phyloP scores from a whole-genome alignment of 2,113 vertebrate genomes.

The Anguilla japonica region DNA sequence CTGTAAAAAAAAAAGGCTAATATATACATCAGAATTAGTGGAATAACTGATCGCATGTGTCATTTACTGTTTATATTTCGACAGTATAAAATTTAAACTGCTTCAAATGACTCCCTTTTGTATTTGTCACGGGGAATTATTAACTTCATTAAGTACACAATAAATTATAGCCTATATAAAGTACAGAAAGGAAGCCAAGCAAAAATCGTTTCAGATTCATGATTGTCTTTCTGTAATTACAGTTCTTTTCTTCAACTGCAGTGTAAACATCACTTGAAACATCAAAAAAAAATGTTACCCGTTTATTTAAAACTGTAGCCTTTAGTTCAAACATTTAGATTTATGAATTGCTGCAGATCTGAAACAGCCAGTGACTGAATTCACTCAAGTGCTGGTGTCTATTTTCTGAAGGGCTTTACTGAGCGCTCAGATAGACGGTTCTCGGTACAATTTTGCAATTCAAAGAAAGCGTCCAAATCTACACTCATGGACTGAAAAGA shows the following conservation, averaged over 20 bases:
- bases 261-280: no score
- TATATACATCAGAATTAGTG: not conserved
- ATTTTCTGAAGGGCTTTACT: not conserved
- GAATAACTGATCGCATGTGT: not conserved
- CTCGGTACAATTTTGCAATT: not conserved
- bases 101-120: not conserved
- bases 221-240: not conserved
- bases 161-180: not conserved
- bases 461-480: conserved; percentile 3
- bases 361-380: not conserved
- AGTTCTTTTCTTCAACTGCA: not conserved
- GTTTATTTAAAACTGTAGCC: not conserved
- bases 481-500: not conserved
- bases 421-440: not conserved
- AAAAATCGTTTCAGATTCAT: not conserved
- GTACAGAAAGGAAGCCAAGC: no score
- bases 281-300: no score
- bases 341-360: not conserved
- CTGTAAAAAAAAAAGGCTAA: not conserved
- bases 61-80: not conserved
- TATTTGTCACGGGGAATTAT: no score
- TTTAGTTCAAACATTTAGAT: not conserved
- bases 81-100: not conserved
- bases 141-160: no score
- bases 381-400: not conserved